Conservation (phyloP, 2,113 vertebrate genomes). For the Neodon shergylaensis region DNA sequence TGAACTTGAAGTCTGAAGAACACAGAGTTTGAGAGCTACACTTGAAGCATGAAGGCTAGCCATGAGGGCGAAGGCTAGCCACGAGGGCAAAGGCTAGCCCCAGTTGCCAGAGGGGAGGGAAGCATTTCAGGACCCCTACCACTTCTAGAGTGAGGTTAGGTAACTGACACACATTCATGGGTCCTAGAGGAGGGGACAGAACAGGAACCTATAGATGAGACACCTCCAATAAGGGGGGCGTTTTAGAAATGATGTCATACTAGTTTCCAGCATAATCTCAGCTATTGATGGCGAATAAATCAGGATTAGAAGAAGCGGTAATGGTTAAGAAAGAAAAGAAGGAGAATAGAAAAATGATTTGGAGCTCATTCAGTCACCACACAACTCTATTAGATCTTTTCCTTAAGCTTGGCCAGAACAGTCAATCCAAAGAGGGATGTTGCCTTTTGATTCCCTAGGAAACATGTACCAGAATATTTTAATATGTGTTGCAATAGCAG, state of each 20-base stretch:
- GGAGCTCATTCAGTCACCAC: neutral
- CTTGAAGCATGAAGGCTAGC: neutral
- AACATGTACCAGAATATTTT: neutral
- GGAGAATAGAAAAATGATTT: neutral
- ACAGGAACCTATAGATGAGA: rapidly evolving
- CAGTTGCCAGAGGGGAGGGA: neutral
- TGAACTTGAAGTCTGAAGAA: neutral
- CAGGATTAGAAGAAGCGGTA: neutral
- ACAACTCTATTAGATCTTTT: neutral
- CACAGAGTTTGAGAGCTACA: neutral
- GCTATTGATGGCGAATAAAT: neutral
- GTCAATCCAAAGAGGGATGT: neutral
- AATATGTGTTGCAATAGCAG: neutral
- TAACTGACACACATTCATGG: neutral
- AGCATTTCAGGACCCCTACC: neutral
- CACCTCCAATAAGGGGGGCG: rapidly evolving
- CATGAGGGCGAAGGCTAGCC: rapidly evolving
- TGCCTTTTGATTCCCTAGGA: neutral
- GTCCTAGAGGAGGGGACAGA: rapidly evolving
- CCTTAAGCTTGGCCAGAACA: neutral
- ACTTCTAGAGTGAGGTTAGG: neutral
- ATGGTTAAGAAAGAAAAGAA: neutral
- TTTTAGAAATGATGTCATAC: rapidly evolving
- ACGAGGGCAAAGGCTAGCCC: neutral
- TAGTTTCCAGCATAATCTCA: neutral